Conservation (phyloP, 2,888 invertebrate species). For the Mellilla xanthometata region DNA sequence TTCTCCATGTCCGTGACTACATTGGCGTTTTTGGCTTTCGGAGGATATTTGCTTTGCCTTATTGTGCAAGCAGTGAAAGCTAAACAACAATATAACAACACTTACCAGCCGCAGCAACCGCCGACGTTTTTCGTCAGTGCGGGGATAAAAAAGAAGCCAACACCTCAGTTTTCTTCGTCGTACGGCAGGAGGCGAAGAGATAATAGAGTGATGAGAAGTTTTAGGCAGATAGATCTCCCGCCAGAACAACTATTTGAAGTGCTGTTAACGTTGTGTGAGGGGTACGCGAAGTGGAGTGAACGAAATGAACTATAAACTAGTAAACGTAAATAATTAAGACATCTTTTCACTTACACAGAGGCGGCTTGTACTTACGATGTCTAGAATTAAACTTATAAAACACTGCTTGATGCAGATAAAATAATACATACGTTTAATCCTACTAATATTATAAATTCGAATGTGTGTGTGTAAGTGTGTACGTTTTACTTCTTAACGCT, state of each 20-base stretch:
- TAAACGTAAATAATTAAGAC: too few relatives aligned
- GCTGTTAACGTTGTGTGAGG: slow-evolving; percentile 79
- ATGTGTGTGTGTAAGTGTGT: too few relatives aligned
- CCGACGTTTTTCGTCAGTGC: slow-evolving; percentile 63
- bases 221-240: slow-evolving; percentile 50
- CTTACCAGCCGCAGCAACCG: slow-evolving; percentile 53
- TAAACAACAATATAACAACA: slow-evolving; percentile 68
- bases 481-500: too few relatives aligned
- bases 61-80: slow-evolving; percentile 89
- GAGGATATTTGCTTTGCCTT: slow-evolving; percentile 90
- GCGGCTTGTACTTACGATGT: too few relatives aligned
- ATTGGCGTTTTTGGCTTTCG: slow-evolving; percentile 91
- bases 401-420: too few relatives aligned
- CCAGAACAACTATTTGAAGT: slow-evolving; percentile 78
- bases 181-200: slow-evolving; percentile 61
- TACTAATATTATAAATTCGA: too few relatives aligned
- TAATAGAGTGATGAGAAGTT: slow-evolving; percentile 39
- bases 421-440: too few relatives aligned
- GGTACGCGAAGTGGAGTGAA: slow-evolving; percentile 78
- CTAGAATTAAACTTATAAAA: too few relatives aligned
- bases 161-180: slow-evolving; percentile 61
- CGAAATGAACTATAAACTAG: background rate
- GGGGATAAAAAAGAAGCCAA: slow-evolving; percentile 71
- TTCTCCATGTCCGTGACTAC: slow-evolving; percentile 91
- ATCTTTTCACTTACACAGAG: too few relatives aligned